Conservation (phyloP, 2,888 invertebrate genomes). For the Heliconius ismenius region DNA sequence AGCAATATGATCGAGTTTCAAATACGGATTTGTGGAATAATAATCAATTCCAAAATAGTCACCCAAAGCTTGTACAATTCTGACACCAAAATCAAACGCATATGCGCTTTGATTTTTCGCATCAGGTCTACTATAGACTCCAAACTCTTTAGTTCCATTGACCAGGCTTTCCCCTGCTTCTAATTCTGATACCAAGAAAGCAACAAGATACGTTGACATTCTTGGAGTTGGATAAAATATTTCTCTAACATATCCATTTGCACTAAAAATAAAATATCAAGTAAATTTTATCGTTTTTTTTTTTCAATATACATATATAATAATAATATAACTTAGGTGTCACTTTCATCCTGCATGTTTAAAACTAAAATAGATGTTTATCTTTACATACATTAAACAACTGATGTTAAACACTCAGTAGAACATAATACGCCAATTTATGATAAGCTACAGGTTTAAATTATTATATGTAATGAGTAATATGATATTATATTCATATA, state of each 20-base stretch:
- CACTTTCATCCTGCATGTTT: background rate
- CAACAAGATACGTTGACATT: conserved; percentile 93
- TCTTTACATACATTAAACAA: background rate
- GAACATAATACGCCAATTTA: background rate
- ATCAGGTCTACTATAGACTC: conserved; percentile 86
- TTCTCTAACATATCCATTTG: conserved; percentile 83
- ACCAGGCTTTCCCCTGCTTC: conserved; percentile 57
- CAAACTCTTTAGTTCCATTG: conserved; percentile 66
- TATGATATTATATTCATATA: background rate
- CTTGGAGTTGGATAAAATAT: conserved; percentile 83
- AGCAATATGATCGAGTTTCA: conserved; percentile 92
- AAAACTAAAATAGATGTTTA: background rate
- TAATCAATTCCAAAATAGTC: conserved; percentile 83
- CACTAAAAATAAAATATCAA: conserved; percentile 50
- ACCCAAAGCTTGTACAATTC: conserved; percentile 76
- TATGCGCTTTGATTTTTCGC: conserved; percentile 85
- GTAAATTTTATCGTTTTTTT: background rate
- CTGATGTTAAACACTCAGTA: background rate
- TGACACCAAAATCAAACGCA: conserved; percentile 83
- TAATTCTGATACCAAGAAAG: conserved; percentile 90
- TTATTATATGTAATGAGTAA: background rate
- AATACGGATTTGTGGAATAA: conserved; percentile 77
- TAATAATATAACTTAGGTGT: background rate
- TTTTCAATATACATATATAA: background rate
- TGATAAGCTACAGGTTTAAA: conserved; percentile 9